Percentiles rank a stretch among this genome's conserved stretches.
These are phyloP conservation scores for Mustelus asterias DNA, from an alignment of 2,113 vertebrate species.

Conservation along the genomic window DNA sequence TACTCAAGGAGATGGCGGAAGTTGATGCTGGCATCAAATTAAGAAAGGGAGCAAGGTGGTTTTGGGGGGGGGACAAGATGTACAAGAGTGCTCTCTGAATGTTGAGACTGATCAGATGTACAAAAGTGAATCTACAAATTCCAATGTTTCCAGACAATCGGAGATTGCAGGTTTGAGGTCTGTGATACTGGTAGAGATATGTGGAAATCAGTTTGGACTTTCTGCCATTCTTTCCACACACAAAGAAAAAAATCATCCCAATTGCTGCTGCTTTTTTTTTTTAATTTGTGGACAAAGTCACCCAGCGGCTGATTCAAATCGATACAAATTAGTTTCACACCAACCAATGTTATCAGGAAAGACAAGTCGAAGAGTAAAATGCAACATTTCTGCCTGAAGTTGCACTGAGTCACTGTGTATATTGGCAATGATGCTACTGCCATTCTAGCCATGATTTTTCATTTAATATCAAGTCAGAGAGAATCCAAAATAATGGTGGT, in stretches of 20 bases:
- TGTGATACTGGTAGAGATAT: background rate
- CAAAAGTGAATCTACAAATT: background rate
- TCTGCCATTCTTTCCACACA: background rate
- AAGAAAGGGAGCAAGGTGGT: background rate
- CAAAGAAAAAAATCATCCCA: background rate
- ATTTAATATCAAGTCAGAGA: background rate
- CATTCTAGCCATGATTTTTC: slow-evolving; percentile 7
- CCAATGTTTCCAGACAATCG: background rate
- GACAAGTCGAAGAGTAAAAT: slow-evolving; percentile 2
- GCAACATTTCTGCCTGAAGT: slow-evolving; percentile 17
- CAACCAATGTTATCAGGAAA: background rate
- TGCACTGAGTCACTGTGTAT: background rate
- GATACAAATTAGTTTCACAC: slow-evolving; percentile 18
- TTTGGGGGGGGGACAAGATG: background rate
- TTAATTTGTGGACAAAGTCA: background rate
- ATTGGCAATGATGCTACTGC: background rate
- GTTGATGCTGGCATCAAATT: background rate
- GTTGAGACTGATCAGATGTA: background rate
- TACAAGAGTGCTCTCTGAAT: background rate
- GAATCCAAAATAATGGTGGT: background rate
- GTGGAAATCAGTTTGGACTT: background rate
- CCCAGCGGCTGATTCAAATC: slow-evolving; percentile 15
- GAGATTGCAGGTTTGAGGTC: background rate
- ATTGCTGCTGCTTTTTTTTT: background rate
- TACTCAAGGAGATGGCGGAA: background rate